Base-by-base conservation (phyloP, 1,140 invertebrate genomes). In the Drosophila trapezifrons region DNA sequence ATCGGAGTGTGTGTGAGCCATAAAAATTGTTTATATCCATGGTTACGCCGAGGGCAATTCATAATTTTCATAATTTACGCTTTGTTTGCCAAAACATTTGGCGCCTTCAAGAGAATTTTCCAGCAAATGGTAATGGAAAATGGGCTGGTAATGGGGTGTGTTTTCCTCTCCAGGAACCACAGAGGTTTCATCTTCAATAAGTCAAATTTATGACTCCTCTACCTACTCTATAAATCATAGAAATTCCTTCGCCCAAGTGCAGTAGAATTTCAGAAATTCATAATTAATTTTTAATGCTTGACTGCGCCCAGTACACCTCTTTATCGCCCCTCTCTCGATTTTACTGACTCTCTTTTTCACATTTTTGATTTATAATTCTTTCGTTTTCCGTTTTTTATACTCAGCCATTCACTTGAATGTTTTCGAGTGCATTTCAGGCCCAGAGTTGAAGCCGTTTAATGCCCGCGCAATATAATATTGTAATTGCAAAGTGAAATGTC, bases 21-120 rank as follows among this genome's bases (percentile, higher is more conserved):
- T 89, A 84, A 80, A 77, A 78, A 89, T 83, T 78, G 83, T 87
- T 86, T 86, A 82, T 87, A 76, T 73, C 40, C 52, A 51, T 46
- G 27, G 52, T 42, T 51, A 46, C 32, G 27, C 32, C 47, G 67
- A 77, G 72, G 58, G 84, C 84, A 87, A 90, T 87, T 90, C 79
- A 90, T 90, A 90, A 90, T 90, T 90, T 90, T 90, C 89, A 90
- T 90, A 90, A 90, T 90, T 90, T 91, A 90, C 87, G 83, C 77
- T 87, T 90, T 90, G 87, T 90, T 90, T 90, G 75, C 69, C 87
- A 84, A 72, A 90, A 90, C 83, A 90, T 87, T 90, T 90, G 80
- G 80, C 80, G 84, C 74, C 72, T 81, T 58, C 40, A 49, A 38
- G 51, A 17, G 65, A 22, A 72, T 75, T 76, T 81, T 76, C 67